These are phyloP conservation scores for Lutjanus erythropterus DNA, from an alignment of 2,113 vertebrate genomes.

Conservation along the genomic window DNA sequence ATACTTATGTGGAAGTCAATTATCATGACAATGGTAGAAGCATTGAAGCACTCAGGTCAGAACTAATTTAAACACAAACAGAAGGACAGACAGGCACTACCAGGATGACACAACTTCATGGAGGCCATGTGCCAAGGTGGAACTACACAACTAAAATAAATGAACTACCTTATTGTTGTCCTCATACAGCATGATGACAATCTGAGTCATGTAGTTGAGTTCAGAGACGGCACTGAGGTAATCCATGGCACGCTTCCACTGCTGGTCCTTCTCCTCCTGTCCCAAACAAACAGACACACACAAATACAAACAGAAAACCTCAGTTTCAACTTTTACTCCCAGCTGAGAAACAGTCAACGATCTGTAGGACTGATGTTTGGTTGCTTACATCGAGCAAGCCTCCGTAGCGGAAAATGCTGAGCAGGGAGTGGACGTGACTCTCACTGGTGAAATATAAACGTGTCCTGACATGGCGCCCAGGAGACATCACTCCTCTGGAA, in stretches of 20 bases:
- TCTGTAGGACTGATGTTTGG: neutral
- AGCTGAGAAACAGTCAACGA: neutral
- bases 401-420: conserved; percentile 96
- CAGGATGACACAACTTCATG: no score
- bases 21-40: no score
- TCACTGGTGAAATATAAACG: conserved; percentile 98
- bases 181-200: conserved; percentile 99
- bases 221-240: conserved; percentile 97
- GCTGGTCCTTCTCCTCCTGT: conserved; percentile 95
- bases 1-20: no score
- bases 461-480: conserved; percentile 95
- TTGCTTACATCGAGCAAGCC: conserved; percentile 94
- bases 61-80: no score
- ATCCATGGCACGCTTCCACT: conserved; percentile 98
- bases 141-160: neutral
- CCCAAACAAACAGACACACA: conserved; percentile 43
- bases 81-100: no score
- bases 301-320: neutral
- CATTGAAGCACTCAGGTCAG: no score
- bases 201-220: conserved; percentile 99
- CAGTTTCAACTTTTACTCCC: neutral
- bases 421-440: conserved; percentile 97
- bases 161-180: conserved; percentile 94
- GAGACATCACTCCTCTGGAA: conserved; percentile 96
- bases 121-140: no score